These are phyloP conservation scores for Phasia obesa DNA, from an alignment of 2,888 invertebrate genomes.

Conservation along the genomic window DNA sequence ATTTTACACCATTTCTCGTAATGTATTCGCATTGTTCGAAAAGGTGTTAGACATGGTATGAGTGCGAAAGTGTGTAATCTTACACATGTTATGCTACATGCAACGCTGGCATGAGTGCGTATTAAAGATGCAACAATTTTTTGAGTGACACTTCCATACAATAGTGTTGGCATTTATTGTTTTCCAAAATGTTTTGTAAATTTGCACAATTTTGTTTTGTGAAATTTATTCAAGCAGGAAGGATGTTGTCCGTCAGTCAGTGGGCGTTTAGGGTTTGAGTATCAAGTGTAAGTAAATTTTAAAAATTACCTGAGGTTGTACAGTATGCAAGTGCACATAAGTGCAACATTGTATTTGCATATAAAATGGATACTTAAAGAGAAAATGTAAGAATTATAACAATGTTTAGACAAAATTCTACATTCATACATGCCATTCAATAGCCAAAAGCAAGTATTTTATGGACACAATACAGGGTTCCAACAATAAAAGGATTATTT, in stretches of 20 bases:
- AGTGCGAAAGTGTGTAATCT: constrained; percentile 51
- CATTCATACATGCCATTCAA: constrained; percentile 25
- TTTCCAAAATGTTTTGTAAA: constrained; percentile 62
- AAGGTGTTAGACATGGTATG: constrained; percentile 56
- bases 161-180: constrained; percentile 69
- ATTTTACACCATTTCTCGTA: constrained; percentile 40
- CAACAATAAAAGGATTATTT: not conserved
- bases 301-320: constrained; percentile 62
- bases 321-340: constrained; percentile 65
- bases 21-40: constrained; percentile 42
- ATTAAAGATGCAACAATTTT: constrained; percentile 61
- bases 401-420: constrained; percentile 63
- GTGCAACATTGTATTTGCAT: constrained; percentile 73
- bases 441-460: constrained; percentile 29
- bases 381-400: constrained; percentile 63
- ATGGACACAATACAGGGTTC: constrained; percentile 39
- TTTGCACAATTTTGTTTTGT: constrained; percentile 48
- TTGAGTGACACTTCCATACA: constrained; percentile 68
- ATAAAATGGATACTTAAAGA: constrained; percentile 63
- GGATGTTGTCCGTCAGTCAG: not conserved
- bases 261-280: constrained; percentile 1
- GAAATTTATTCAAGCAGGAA: constrained; percentile 8
- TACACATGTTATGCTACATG: constrained; percentile 38
- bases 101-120: constrained; percentile 14
- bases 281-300: constrained; percentile 49